Base-by-base conservation (phyloP, 2,113 vertebrate species). In the Petromus typicus region DNA sequence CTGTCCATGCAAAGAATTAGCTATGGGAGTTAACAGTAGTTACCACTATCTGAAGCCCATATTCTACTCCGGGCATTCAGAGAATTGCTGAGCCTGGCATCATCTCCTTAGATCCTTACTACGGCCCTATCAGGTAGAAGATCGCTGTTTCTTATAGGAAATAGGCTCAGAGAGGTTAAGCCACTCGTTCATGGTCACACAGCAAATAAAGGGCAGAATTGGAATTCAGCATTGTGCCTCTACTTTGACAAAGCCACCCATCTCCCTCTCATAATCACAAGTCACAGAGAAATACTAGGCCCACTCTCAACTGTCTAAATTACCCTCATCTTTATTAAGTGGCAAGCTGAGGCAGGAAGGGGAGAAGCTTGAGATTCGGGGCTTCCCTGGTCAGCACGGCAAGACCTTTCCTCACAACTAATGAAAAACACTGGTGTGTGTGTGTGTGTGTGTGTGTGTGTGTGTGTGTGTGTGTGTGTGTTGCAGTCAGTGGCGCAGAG, bases 281-380 rank as follows among this genome's bases (percentile, higher is more conserved):
- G 69, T 81, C 56, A 85, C 22, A 69, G 89, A 90, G 43, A 87
- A 61, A 93, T 51, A 88, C 61, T 76, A 25, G 82, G 81, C 40
- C 23, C 5, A 63, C 6, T 79, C 4, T 91, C 16, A 64, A 34
- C 51, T 57, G n/a, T 95, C n/a, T 69, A 20, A 61, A 59, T 88
- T 69, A 90, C 66, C 34, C 71, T 76, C 54, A 14, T 34, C 40
- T 34, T 67, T 91, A 45, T 63, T 57, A 51, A 59, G 5, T 51
- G 40, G 37, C 30, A 63, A 48, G 8, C 25, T 61, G 1, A 71
- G 40, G 5, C 9, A 87, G 23, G 17, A 71, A 20, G 17, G 81
- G n/a, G 20, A 45, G 17, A 51, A n/a, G n/a, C n/a, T n/a, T 59
- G 63, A 87, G 40, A 81, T 32, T 69, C 37, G 48, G 71, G 32